Percentiles rank a stretch among this genome's conserved stretches.
Evolutionary conservation across 2,888 invertebrate genomes (phyloP).

Genomic region (Acanthopleura granulata): DNA sequence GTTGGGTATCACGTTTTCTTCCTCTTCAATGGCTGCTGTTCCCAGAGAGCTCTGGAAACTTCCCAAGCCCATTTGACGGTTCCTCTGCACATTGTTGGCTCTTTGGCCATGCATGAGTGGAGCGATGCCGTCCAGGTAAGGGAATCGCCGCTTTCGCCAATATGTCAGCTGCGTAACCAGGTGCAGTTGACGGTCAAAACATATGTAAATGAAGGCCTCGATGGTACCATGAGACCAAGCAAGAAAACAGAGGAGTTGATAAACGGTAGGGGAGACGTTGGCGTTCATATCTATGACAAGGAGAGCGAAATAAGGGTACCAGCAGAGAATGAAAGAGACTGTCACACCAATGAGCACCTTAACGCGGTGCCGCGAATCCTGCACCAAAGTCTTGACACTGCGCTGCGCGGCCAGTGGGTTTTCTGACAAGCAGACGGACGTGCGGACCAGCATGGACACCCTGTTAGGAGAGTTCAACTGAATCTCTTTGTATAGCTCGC

Average conservation of each 20-base stretch:
- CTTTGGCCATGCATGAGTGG: conserved; percentile 16
- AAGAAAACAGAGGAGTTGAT: conserved; percentile 67
- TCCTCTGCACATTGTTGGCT: neutral
- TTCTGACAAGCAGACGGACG: conserved; percentile 60
- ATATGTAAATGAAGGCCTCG: conserved; percentile 65
- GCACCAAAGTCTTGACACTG: conserved; percentile 53
- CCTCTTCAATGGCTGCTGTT: neutral
- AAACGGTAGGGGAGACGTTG: conserved; percentile 63
- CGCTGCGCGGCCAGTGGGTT: conserved; percentile 44
- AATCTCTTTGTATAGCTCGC: conserved; percentile 66
- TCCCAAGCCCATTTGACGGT: neutral
- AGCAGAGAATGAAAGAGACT: conserved; percentile 62
- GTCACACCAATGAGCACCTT: conserved; percentile 64
- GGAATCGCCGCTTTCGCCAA: conserved; percentile 31
- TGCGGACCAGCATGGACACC: conserved; percentile 63
- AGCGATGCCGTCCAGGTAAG: conserved; percentile 4
- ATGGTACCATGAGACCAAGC: conserved; percentile 68
- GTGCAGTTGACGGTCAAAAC: conserved; percentile 66
- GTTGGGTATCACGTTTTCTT: conserved; percentile 3
- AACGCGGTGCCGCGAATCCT: conserved; percentile 62
- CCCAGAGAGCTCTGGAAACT: neutral
- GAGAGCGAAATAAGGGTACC: conserved; percentile 68
- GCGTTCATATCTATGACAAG: conserved; percentile 65
- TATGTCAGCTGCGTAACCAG: conserved; percentile 53
- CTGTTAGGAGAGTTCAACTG: conserved; percentile 61